Evolutionary conservation across 2,113 vertebrate genomes (phyloP), one percentile per base, ranked within the genome.

Genomic region (Epinephelus moara): DNA sequence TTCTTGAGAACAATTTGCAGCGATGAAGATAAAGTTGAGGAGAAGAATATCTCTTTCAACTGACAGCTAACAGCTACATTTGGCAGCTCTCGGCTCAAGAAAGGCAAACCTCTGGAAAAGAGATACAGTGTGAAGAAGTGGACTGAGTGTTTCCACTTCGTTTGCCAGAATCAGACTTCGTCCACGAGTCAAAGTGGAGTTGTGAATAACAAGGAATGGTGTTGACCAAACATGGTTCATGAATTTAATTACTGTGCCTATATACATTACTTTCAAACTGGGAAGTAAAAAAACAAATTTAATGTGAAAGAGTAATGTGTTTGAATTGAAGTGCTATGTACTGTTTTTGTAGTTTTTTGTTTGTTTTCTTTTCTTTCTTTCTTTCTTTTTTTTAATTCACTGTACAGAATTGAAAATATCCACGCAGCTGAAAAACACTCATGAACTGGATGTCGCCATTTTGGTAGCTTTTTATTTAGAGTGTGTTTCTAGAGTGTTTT

Each of bases 281-380:
- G 92, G 84, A 92, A 93, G 92, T 88, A 89, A 93, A 27, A 90
- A 91, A 75, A 90, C 80, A 79, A 83, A 89, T 88, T 91, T 86
- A 87, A 94, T 88, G 92, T 95, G 83, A 90, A 91, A 83, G 77
- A 91, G 92, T 94, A 89, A 89, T 81, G 95, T 95, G 90, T 95
- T 95, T 95, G 92, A 91, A 92, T 94, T 95, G 93, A 95, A 95
- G 96, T 96, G 95, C 94, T 94, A 92, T 94, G 94, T 96, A 95
- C 90, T 87, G 94, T 95, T 95, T 93, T 95, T 94, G 91, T 94
- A 93, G 85, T 91, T 89, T 73, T 73, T 72, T 79, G 92, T 30
- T 30, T 30, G 18, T 63, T 42, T 40, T 4, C 27, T 89, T 62
- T 45, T 45, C 9, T 45, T 45, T 45, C 9, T 88, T 83, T 42